Base-by-base conservation (phyloP, 2,888 invertebrate species). In the Anagyrus pseudococci region DNA sequence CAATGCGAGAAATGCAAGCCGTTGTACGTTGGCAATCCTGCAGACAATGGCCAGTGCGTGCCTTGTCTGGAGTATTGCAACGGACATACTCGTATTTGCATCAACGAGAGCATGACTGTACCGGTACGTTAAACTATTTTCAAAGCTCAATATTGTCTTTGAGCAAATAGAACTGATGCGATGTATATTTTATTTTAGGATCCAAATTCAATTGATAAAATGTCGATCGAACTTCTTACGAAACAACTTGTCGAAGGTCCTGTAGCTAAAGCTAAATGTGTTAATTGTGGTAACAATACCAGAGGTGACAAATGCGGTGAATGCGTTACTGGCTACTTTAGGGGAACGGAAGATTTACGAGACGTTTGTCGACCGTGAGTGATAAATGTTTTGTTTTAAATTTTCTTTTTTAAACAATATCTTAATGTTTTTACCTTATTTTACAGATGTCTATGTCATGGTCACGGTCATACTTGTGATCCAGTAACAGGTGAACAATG, bases 1-100 rank as follows among this genome's bases (percentile, higher is more conserved):
- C 93, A 93, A 79, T 97, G 97, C 76, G 91, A 94, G 75, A 90
- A 91, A 78, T 98, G 98, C 79, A 88, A 91, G 77, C 92, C 93
- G 0, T 84, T 94, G 59, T 97, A 89, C 82, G 97, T 98, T 25
- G 96, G 97, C 10, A 92, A 96, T 82, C 96, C 97, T 0, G 83
- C 84, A 10, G 87, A 89, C 29, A 91, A 93, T 75, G 93, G 93
- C 43, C 88, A 89, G 68, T 98, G 98, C 76, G 87, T 92, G 43
- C 92, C 96, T 0, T 98, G 98, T 75, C 83, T 88, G 1, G 91
- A 91, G 67, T 94, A 93, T 81, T 97, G 97, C 75, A 89, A 96
- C 81, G 93, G 93, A 0, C 97, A 97, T 80, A 92, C 93, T 1
- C 85, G 87, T 37, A 86, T 91, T 54, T 96, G 95, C 75, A 88